Base-by-base conservation (phyloP, 2,797 vertebrate species). In the Psittacula echo region DNA sequence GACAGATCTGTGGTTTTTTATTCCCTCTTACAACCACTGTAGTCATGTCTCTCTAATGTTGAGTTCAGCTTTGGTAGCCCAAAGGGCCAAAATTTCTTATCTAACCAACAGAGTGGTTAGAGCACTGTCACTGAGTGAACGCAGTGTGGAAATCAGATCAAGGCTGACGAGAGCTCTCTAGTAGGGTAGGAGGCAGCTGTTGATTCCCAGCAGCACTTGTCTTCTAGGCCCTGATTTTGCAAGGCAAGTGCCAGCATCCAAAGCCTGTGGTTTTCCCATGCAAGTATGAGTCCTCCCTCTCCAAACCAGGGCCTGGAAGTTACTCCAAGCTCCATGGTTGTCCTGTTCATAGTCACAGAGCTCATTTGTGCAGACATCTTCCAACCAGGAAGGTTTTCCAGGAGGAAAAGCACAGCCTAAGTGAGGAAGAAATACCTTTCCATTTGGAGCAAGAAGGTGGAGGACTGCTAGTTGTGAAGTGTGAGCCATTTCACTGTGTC, bases 31-130 rank as follows among this genome's bases (percentile, higher is more conserved):
- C 2, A 70, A 8, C 47, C 29, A 2, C 32, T 18, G 23, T 8
- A 45, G 30, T 30, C 12, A 1, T 1, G 23, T 53, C 21, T 64
- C 29, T 76, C 22, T 64, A 37, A 75, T 34, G 50, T 32, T 0
- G 17, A 90, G 41, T 45, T 87, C 47, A 39, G 18, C 7, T 42
- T 50, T 7, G 30, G 41, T 50, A 42, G 47, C 34, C 27, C 42
- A 50, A 65, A 79, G 48, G 62, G 68, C 11, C 54, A 56, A 56
- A 54, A 56, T 56, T 64, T 75, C 66, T 72, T 74, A 7, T 24
- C 48, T 65, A 26, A 34, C 30, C 21, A 11, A 13, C 1, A 5
- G 47, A 70, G 30, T 0, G 0, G 42, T 60, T 56, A 44, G 22
- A 79, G 26, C 20, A 71, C n/a, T 29, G 76, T 82, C 50, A 17